Base-by-base conservation (phyloP, 92 coral and sea anemone species). In the Siderastrea radians region DNA sequence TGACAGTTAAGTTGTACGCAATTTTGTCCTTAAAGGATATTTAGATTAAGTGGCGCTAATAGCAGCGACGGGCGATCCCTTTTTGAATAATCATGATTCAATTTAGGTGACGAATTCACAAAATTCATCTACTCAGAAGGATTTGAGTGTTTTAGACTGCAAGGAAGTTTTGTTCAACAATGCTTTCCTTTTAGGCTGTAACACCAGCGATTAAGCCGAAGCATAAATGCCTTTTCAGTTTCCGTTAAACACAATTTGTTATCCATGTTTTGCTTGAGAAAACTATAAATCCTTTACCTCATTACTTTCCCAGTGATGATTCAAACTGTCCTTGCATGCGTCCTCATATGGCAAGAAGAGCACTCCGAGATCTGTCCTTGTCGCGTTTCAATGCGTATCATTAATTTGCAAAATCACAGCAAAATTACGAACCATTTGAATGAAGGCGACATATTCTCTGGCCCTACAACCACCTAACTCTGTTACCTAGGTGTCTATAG, bases 401-500 rank as follows among this genome's bases (percentile, higher is more conserved):
- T 45, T 17, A 70, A 70, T 14, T 70, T 19, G 52, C 48, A 17
- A 72, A 82, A 55, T 57, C 76, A 71, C 67, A 19, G 54, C 76
- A 7, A 44, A 45, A 81, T 49, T 55, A 49, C 67, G 47, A n/a
- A 49, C 49, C 7, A 82, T 68, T 70, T 70, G 47, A 57, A 67
- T 67, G 60, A 43, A 3, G 75, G 75, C 38, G 78, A 68, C 78
- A 72, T 72, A 45, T 70, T 70, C 78, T 15, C 78, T 69, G 85
- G 77, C 69, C 64, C 83, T 65, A 13, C 9, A 13, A 49, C 12
- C 57, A n/a, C 48, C 58, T 59, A 67, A 15, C 6, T 44, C 77
- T 58, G 78, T 82, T 82, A 57, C 86, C 86, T 14, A 47, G 86
- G 86, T 15, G 77, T 57, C 54, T 58, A 6, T 52, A 14, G 53